Conservation (phyloP, 2,113 vertebrate genomes). For the Rafetus swinhoei region DNA sequence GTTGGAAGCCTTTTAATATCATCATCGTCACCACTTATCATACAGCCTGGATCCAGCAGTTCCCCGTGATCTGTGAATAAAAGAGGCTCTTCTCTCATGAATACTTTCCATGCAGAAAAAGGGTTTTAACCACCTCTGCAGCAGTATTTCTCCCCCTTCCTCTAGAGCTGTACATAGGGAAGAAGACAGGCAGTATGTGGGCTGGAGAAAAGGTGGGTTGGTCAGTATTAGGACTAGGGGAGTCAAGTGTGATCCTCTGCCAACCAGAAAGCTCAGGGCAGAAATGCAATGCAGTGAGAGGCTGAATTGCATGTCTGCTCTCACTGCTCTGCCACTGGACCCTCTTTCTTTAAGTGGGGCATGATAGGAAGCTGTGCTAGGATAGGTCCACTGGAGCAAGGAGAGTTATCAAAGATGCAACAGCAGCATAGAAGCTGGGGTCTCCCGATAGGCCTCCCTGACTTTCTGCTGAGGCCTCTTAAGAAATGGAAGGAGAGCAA, state of each 20-base stretch:
- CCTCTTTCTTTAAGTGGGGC: background rate
- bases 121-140: background rate
- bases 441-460: constrained; percentile 18
- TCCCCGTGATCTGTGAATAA: background rate
- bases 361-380: background rate
- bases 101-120: background rate
- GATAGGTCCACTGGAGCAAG: background rate
- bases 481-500: no score
- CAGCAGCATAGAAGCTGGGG: constrained; percentile 22
- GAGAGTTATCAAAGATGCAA: constrained; percentile 4
- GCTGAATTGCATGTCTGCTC: background rate
- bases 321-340: constrained; percentile 18
- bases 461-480: background rate
- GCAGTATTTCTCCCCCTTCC: background rate
- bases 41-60: background rate
- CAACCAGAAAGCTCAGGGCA: constrained; percentile 12
- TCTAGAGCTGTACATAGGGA: background rate
- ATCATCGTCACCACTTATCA: background rate
- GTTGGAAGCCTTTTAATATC: background rate
- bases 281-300: constrained; percentile 27
- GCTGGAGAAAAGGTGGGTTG: background rate
- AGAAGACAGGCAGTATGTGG: background rate
- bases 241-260: background rate
- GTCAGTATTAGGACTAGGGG: background rate
- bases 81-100: background rate